Conservation (phyloP, 2,888 invertebrate genomes). For the Drosophila histrio region DNA sequence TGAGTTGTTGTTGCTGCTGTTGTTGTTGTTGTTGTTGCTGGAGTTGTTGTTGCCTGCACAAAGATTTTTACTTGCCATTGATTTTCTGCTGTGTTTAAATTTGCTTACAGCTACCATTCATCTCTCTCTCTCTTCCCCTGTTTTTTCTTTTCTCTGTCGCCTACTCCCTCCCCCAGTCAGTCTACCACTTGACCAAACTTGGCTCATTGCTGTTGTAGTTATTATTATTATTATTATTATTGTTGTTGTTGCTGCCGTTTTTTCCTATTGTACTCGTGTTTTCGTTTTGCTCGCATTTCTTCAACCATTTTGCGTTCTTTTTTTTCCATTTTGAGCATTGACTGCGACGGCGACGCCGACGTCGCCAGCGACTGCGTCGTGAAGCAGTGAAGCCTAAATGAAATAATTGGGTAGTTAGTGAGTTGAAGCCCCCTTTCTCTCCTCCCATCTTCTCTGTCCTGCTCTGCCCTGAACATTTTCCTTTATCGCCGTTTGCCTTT, state of each 20-base stretch:
- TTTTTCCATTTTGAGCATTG: constrained; percentile 17
- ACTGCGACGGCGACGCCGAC: constrained; percentile 8
- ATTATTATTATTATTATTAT: constrained; percentile 14
- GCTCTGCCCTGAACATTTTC: constrained; percentile 6
- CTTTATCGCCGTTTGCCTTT: constrained; percentile 37
- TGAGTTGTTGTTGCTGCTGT: constrained; percentile 7
- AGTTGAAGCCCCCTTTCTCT: constrained; percentile 28
- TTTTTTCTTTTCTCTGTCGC: neutral
- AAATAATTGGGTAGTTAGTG: constrained; percentile 83
- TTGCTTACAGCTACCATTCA: constrained; percentile 69
- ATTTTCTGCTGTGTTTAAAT: constrained; percentile 73
- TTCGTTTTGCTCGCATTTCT: constrained; percentile 60
- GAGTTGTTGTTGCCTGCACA: constrained; percentile 29
- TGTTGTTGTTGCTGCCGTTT: constrained; percentile 30
- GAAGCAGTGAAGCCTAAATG: constrained; percentile 82
- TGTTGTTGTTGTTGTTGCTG: constrained; percentile 14
- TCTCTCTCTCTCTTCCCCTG: neutral
- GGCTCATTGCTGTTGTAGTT: constrained; percentile 45
- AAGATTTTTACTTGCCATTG: constrained; percentile 65
- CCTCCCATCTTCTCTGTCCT: neutral
- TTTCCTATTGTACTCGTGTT: constrained; percentile 31
- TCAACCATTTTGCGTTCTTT: constrained; percentile 58
- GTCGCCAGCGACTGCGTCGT: constrained; percentile 20
- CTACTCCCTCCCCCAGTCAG: neutral
- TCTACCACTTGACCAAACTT: constrained; percentile 62